Conservation (phyloP, 2,113 vertebrate species). For the Catharus bicknelli region DNA sequence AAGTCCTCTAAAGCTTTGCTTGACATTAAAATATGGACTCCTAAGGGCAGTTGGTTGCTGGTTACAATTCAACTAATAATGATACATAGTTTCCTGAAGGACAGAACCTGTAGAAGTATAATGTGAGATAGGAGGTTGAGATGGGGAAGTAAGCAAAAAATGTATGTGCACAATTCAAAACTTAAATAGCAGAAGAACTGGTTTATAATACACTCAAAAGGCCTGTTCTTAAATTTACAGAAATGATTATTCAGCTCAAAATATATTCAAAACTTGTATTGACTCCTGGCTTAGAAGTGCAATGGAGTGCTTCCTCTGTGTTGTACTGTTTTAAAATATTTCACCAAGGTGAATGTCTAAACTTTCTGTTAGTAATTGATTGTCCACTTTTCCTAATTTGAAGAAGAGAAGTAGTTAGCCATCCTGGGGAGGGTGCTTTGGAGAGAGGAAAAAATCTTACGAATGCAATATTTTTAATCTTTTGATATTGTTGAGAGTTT, state of each 20-base stretch:
- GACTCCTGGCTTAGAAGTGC: not conserved
- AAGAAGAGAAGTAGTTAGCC: not conserved
- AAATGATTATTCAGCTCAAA: not conserved
- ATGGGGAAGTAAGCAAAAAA: not conserved
- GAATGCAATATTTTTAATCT: slow-evolving; percentile 34
- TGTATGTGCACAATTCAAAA: not conserved
- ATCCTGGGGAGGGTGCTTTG: not conserved
- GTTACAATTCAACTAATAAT: not conserved
- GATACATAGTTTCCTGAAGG: not conserved
- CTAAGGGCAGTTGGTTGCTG: slow-evolving; percentile 39
- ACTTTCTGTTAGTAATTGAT: not conserved
- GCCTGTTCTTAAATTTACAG: not conserved
- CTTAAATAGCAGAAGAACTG: not conserved
- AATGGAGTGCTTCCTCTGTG: not conserved
- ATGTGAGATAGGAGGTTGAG: not conserved
- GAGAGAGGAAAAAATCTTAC: not conserved
- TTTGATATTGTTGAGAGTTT: slow-evolving; percentile 2
- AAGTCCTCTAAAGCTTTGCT: slow-evolving; percentile 61
- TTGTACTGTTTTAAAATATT: not conserved
- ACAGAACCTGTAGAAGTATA: not conserved
- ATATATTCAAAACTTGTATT: not conserved
- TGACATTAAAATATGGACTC: slow-evolving; percentile 33
- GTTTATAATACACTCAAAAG: not conserved
- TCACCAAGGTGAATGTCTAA: not conserved
- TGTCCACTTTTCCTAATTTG: not conserved